Evolutionary conservation across 2,797 vertebrate genomes (phyloP), one percentile per base, ranked within the genome.

Genomic region (Lindbergichthys nudifrons): DNA sequence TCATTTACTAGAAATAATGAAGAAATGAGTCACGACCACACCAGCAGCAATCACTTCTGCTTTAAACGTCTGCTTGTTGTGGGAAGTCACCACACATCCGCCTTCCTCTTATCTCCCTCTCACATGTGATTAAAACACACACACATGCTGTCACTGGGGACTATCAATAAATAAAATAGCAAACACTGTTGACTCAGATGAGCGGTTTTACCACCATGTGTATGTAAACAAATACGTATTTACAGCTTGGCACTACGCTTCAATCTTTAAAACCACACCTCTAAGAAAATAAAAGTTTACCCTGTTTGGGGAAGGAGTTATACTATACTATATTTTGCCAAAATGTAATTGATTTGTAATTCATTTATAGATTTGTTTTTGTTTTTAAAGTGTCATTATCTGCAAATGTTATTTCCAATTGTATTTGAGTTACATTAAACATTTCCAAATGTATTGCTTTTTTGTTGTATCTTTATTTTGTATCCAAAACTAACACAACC

Each of bases 1-100:
- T 54, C 46, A 79, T 86, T 92, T 88, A 83, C 83, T 83, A 83
- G 85, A 89, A 88, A 67, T 75, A 77, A 68, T 71, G 60, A 76
- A 82, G 65, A 78, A 83, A 86, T 86, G 75, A 84, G 48, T 89
- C 83, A 86, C 64, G 11, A 70, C 63, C 76, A 39, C 66, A 79
- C 16, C 3, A 36, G 7, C n/a, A 68, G 21, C 3, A 10, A 21
- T 70, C 16, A 69, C 81, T 89, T 90, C 86, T 26, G 36, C 72
- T 87, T 51, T 79, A 30, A 58, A 30, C 51, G 21, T 54, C 10
- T 53, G 48, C 62, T 65, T 80, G 45, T 79, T 83, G 77, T 83
- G 79, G 79, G 66, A 67, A 79, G 71, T 79, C 63, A 73, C 79
- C 83, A 82, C 81, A 84, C 36, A 68, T 78, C 75, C 48, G 53